These are phyloP conservation scores for Heteronetta atricapilla DNA, from an alignment of 2,113 vertebrate genomes.

Conservation along the genomic window DNA sequence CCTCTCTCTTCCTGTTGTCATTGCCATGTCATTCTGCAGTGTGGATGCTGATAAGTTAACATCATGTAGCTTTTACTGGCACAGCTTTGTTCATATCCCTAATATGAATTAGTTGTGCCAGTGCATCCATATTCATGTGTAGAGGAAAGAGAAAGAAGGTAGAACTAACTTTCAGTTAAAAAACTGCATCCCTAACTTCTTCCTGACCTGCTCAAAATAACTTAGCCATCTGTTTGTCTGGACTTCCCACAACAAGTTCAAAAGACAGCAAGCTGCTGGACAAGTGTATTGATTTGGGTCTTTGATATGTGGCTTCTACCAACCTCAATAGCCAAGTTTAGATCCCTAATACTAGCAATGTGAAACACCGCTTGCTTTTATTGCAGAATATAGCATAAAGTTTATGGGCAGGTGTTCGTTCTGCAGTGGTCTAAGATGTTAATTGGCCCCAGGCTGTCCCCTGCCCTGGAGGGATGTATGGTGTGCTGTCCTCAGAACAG, in stretches of 20 bases:
- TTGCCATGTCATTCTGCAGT: not conserved
- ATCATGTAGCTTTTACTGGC: not conserved
- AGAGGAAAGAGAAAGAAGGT: not conserved
- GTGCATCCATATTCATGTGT: not conserved
- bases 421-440: not conserved
- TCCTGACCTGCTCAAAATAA: not conserved
- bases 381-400: not conserved
- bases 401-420: not conserved
- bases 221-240: not conserved
- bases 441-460: not conserved
- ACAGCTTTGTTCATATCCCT: not conserved
- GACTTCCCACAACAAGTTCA: not conserved
- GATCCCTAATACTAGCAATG: not conserved
- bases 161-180: not conserved
- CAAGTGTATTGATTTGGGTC: not conserved
- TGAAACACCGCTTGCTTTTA: not conserved
- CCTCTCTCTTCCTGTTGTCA: not conserved
- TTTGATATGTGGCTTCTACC: not conserved
- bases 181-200: not conserved
- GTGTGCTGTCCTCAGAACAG: not conserved
- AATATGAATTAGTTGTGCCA: not conserved
- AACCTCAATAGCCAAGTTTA: not conserved
- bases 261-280: not conserved
- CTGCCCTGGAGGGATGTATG: not conserved
- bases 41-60: not conserved